Evolutionary conservation across 2,888 invertebrate genomes (phyloP).

Genomic region (Cosmorhoe ocellata): DNA sequence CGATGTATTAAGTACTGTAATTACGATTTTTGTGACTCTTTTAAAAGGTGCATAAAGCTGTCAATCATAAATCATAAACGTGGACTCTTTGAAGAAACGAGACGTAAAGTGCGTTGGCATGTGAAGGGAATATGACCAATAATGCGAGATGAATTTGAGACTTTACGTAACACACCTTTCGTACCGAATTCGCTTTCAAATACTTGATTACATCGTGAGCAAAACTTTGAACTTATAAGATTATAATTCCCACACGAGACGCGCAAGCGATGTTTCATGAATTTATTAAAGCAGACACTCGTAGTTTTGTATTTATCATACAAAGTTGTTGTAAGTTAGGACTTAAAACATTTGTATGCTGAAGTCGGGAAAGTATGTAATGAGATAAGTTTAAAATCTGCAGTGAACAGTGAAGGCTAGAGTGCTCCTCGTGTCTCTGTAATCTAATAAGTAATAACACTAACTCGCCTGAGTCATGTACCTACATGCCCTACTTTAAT

Average conservation of each 20-base stretch:
- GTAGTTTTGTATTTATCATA: constrained; percentile 24
- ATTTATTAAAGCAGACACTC: constrained; percentile 27
- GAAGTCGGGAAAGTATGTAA: background rate
- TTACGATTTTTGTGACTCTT: background rate
- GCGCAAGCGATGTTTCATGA: constrained; percentile 34
- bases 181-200: no score
- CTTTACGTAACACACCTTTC: no score
- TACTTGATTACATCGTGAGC: background rate
- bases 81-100: no score
- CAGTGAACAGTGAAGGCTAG: no score
- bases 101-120: no score
- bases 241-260: constrained; percentile 13
- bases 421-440: background rate
- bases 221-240: constrained; percentile 35
- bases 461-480: no score
- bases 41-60: background rate
- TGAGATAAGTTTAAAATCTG: background rate
- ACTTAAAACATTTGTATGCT: constrained; percentile 4
- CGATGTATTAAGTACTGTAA: constrained; percentile 1
- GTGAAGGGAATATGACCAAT: no score
- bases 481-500: no score
- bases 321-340: constrained; percentile 6
- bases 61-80: no score
- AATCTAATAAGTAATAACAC: background rate
- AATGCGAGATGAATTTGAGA: no score